A percentile compares a stretch with the other conserved stretches of the same genome.
phyloP scores from a whole-genome alignment of 2,113 vertebrate genomes.

The Artemisiospiza belli region DNA sequence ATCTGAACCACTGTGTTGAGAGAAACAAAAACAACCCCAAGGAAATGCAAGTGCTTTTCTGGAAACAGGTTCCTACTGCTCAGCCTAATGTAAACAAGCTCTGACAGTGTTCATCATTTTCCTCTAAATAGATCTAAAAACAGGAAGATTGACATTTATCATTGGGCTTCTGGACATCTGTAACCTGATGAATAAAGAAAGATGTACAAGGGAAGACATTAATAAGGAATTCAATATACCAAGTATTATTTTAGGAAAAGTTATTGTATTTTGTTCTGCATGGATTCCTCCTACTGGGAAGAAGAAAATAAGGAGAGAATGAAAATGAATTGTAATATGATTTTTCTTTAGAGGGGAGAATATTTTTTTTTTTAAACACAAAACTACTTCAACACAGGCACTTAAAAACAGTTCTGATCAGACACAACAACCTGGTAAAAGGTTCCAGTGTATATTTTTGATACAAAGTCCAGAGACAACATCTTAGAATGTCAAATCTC shows the following conservation, averaged over 20 bases:
- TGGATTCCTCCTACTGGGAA: background rate
- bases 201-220: background rate
- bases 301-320: background rate
- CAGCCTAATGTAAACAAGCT: background rate
- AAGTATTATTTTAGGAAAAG: background rate
- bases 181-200: background rate
- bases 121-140: constrained; percentile 20
- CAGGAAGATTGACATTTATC: background rate
- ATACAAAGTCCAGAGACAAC: background rate
- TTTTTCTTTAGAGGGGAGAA: background rate
- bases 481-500: background rate
- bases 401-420: background rate
- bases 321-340: background rate
- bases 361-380: background rate
- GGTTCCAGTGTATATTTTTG: background rate
- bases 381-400: background rate
- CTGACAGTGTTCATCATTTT: background rate
- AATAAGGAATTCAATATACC: constrained; percentile 1
- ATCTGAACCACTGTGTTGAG: background rate
- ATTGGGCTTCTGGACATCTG: background rate
- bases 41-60: background rate
- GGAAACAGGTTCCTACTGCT: background rate
- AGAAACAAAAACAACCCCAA: background rate
- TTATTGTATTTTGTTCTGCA: background rate
- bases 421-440: background rate